These are phyloP conservation scores for Thripadectes ignobilis DNA, from an alignment of 2,797 vertebrate species.

Conservation along the genomic window DNA sequence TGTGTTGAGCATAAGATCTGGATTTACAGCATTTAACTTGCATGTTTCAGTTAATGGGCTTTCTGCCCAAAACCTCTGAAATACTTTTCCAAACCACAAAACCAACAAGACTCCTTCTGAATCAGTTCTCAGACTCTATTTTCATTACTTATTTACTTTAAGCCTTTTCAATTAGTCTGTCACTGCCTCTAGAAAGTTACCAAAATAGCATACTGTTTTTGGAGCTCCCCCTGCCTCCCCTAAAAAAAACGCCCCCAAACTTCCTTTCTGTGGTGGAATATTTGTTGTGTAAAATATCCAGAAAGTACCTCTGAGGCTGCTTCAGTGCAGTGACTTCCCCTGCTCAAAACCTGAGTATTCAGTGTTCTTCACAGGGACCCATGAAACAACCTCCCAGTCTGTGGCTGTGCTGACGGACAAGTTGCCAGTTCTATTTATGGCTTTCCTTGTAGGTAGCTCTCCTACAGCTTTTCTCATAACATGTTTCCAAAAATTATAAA, in stretches of 20 bases:
- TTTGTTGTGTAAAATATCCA: background rate
- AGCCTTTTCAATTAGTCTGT: background rate
- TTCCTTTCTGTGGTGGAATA: background rate
- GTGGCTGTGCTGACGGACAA: background rate
- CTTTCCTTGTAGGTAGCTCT: background rate
- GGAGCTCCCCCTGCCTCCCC: background rate
- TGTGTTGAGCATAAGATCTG: background rate
- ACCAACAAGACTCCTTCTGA: background rate
- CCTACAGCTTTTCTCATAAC: background rate
- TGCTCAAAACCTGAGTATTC: background rate
- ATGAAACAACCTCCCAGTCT: background rate
- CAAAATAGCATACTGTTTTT: background rate
- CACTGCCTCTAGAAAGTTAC: background rate
- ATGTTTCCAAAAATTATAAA: background rate
- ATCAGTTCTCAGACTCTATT: background rate
- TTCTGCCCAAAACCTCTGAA: background rate
- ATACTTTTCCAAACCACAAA: constrained; percentile 5
- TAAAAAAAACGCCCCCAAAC: too few species aligned
- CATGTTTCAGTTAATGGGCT: background rate
- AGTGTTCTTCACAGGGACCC: background rate
- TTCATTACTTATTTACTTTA: background rate
- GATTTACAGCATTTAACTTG: background rate
- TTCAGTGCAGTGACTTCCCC: background rate
- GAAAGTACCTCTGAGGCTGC: background rate
- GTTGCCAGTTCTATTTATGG: background rate